Conservation (phyloP, 2,113 vertebrate species). For the Chamaea fasciata region DNA sequence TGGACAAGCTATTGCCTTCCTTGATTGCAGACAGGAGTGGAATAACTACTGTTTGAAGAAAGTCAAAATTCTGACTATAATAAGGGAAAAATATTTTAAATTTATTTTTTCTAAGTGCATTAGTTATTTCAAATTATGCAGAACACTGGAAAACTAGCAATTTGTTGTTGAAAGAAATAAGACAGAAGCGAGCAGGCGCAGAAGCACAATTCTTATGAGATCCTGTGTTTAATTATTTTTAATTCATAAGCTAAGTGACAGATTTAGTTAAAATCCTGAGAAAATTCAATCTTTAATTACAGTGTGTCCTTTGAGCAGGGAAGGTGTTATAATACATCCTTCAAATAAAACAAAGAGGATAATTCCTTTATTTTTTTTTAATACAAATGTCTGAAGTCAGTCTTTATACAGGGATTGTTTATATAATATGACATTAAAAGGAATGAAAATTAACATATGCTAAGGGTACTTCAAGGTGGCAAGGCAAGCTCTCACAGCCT, state of each 20-base stretch:
- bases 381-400: conserved; percentile 19
- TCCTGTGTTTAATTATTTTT: conserved; percentile 46
- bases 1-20: not conserved
- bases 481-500: not conserved
- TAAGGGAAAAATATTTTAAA: not conserved
- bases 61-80: not conserved
- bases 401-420: not conserved
- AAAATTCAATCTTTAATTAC: conserved; percentile 50
- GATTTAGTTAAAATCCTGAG: conserved; percentile 45
- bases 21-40: accelerated
- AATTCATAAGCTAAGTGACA: conserved; percentile 49
- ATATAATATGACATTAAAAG: conserved; percentile 20
- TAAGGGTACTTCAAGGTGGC: conserved; percentile 27
- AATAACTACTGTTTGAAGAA: not conserved
- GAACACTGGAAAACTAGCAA: not conserved
- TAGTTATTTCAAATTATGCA: not conserved
- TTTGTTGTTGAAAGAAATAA: not conserved
- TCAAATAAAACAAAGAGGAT: conserved; percentile 22
- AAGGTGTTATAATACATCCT: conserved; percentile 5
- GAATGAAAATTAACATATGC: conserved; percentile 18
- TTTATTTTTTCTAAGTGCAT: not conserved
- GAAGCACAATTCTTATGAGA: conserved; percentile 20
- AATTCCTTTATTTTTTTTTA: not conserved
- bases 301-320: not conserved
- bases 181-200: not conserved